phyloP scores from a whole-genome alignment of 2,113 vertebrate genomes.

The Gymnobelideus leadbeateri region DNA sequence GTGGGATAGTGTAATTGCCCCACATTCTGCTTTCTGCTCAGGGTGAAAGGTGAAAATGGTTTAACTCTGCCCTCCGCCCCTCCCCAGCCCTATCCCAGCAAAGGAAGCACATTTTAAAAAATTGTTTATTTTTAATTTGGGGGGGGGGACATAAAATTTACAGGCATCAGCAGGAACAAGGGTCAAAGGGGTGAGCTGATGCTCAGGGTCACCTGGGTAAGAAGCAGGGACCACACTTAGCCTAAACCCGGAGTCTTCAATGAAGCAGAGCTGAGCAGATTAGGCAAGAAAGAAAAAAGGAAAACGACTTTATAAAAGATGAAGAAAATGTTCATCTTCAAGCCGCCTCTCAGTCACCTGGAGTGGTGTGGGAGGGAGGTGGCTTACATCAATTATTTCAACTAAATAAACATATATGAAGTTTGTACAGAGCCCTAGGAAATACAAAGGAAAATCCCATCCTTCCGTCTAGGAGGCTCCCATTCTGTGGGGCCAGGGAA shows the following conservation, averaged over 20 bases:
- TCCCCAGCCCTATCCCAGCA: not conserved
- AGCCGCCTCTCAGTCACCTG: not conserved
- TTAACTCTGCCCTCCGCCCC: not conserved
- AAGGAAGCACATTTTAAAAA: not conserved
- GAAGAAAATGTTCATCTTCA: not conserved
- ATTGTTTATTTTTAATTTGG: not conserved
- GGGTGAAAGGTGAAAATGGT: not conserved
- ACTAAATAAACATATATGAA: not conserved
- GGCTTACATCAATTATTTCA: not conserved
- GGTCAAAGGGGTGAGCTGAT: not conserved
- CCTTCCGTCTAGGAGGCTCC: not conserved
- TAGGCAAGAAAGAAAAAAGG: not conserved
- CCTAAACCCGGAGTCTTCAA: not conserved
- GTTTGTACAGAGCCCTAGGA: not conserved
- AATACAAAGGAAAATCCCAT: not conserved
- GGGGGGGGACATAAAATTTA: not conserved
- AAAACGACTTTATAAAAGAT: not conserved
- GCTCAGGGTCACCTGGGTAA: not conserved
- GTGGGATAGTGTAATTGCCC: conserved; percentile 22
- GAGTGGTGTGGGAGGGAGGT: not conserved
- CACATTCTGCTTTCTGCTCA: conserved; percentile 24
- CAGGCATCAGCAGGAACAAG: not conserved
- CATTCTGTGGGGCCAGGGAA: no score
- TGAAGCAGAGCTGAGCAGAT: not conserved
- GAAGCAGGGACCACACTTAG: not conserved